A percentile compares a stretch with the other conserved stretches of the same genome.
Evolutionary conservation across 2,888 invertebrate species (phyloP).

Genomic region (Spialia ferax): DNA sequence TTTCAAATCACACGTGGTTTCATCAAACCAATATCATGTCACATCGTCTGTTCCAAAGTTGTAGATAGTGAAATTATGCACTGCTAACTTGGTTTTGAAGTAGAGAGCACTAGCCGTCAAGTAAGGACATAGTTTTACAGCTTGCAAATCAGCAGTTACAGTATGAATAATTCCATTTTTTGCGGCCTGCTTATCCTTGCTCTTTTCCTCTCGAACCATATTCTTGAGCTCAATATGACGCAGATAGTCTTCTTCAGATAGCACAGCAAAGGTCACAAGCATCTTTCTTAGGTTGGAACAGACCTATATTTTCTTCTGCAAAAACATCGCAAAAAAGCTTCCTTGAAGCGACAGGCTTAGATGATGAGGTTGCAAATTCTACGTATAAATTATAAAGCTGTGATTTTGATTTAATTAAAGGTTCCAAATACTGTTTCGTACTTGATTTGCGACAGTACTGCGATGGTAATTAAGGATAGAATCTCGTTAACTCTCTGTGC

Average conservation of each 20-base stretch:
- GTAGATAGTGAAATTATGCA: constrained; percentile 19
- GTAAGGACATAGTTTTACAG: too few relatives aligned
- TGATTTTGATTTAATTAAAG: constrained; percentile 48
- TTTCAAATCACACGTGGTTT: too few relatives aligned
- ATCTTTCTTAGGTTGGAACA: constrained; percentile 51
- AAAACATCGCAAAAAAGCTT: constrained; percentile 47
- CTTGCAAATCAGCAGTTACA: constrained; percentile 50
- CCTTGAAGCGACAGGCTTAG: constrained; percentile 46
- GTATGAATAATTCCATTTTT: constrained; percentile 46
- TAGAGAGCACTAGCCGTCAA: constrained; percentile 33
- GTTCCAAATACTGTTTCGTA: constrained; percentile 51
- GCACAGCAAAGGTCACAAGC: constrained; percentile 48
- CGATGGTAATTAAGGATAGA: constrained; percentile 45
- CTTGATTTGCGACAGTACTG: constrained; percentile 49
- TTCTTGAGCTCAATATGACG: constrained; percentile 44
- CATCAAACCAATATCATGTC: too few relatives aligned
- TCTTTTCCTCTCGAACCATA: constrained; percentile 46
- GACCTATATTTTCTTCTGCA: constrained; percentile 47
- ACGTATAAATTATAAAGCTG: constrained; percentile 48
- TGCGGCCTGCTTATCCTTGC: constrained; percentile 47
- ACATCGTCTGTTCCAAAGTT: not conserved
- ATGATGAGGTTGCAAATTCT: constrained; percentile 42
- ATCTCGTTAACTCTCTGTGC: too few relatives aligned
- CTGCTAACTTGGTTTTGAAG: constrained; percentile 17
- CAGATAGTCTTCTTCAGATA: constrained; percentile 45